phyloP scores from a whole-genome alignment of 1,140 invertebrate genomes.

The Bradysia coprophila region DNA sequence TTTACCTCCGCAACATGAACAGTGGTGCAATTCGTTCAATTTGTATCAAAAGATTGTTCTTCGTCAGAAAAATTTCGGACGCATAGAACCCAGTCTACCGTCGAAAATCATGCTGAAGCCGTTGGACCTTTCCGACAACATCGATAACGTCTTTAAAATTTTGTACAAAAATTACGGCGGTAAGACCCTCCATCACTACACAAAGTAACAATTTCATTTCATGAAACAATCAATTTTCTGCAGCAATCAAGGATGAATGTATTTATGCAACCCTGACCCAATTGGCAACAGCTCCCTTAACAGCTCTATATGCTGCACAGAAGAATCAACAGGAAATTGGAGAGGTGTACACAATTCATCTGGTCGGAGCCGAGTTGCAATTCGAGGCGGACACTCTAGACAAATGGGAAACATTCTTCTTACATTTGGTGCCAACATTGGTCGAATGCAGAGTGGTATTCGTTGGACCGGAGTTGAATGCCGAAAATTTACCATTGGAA shows the following conservation, averaged over 20 bases:
- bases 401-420: slow-evolving; percentile 50
- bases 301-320: slow-evolving; percentile 35
- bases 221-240: no score
- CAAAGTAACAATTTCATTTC: no score
- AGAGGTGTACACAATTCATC: slow-evolving; percentile 11
- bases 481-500: slow-evolving; percentile 28
- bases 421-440: slow-evolving; percentile 37
- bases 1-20: slow-evolving; percentile 21
- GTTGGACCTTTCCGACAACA: slow-evolving; percentile 24
- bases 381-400: slow-evolving; percentile 44
- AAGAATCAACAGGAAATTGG: slow-evolving; percentile 17
- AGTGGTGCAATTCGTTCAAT: slow-evolving; percentile 30
- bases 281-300: slow-evolving; percentile 40
- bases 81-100: slow-evolving; percentile 33
- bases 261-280: slow-evolving; percentile 42
- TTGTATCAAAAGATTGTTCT: slow-evolving; percentile 30
- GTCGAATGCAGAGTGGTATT: slow-evolving; percentile 35
- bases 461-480: slow-evolving; percentile 40
- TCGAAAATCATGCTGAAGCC: slow-evolving; percentile 22
- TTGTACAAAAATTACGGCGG: slow-evolving; percentile 29
- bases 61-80: slow-evolving; percentile 30
- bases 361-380: slow-evolving; percentile 42
- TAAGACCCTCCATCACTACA: no score
- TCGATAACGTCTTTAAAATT: slow-evolving; percentile 27
- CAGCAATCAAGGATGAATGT: slow-evolving; percentile 29